Percentiles rank a stretch among this genome's conserved stretches.
phyloP scores from a whole-genome alignment of 2,113 vertebrate species.

The Hystrix brachyura region DNA sequence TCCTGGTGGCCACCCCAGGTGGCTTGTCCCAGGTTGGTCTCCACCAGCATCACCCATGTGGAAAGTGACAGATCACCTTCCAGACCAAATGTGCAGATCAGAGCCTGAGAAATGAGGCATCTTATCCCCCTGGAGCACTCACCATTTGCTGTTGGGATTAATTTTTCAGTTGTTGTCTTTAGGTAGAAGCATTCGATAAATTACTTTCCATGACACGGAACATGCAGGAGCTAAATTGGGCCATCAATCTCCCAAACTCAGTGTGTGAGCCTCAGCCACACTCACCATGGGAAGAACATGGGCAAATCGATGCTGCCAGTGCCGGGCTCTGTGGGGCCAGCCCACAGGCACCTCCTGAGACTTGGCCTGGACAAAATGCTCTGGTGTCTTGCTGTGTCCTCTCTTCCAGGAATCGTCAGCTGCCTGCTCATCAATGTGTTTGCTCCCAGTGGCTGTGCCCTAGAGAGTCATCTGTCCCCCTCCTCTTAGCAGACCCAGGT shows the following conservation, averaged over 20 bases:
- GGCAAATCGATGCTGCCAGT: rapidly evolving
- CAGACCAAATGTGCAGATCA: background rate
- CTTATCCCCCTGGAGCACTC: background rate
- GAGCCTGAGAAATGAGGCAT: background rate
- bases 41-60: rapidly evolving
- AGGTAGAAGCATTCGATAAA: background rate
- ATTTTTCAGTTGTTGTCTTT: slow-evolving; percentile 13
- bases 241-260: background rate
- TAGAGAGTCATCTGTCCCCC: background rate
- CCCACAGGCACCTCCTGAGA: rapidly evolving
- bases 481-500: rapidly evolving
- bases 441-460: background rate
- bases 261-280: rapidly evolving
- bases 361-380: background rate
- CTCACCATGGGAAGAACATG: rapidly evolving
- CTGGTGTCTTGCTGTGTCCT: rapidly evolving
- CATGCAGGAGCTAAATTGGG: background rate
- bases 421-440: rapidly evolving
- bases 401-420: background rate
- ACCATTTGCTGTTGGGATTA: background rate
- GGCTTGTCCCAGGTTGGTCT: background rate
- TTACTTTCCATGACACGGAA: background rate
- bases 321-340: rapidly evolving
- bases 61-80: background rate
- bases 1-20: rapidly evolving